These are phyloP conservation scores for Microplitis deprimator DNA, from an alignment of 2,888 invertebrate genomes.

Conservation along the genomic window DNA sequence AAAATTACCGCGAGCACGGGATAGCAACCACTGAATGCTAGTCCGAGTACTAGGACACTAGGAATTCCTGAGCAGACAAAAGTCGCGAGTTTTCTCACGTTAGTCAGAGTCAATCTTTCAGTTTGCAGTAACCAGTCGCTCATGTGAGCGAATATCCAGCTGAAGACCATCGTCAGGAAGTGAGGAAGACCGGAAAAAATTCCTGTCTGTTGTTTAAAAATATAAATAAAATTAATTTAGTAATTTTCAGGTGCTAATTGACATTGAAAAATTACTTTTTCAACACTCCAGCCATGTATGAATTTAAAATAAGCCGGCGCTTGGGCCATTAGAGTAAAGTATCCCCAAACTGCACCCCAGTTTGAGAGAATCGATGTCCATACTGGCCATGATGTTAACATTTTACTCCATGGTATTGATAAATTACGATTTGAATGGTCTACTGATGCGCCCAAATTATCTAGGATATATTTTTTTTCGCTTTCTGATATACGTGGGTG, in stretches of 20 bases:
- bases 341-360: slow-evolving; percentile 79
- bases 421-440: slow-evolving; percentile 38
- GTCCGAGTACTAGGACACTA: slow-evolving; percentile 75
- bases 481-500: slow-evolving; percentile 78
- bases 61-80: slow-evolving; percentile 76
- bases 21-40: slow-evolving; percentile 78
- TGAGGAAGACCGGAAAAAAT: slow-evolving; percentile 77
- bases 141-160: slow-evolving; percentile 74
- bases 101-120: slow-evolving; percentile 75
- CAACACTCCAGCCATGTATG: slow-evolving; percentile 79
- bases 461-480: slow-evolving; percentile 76
- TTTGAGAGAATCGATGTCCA: slow-evolving; percentile 78
- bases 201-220: slow-evolving; percentile 72
- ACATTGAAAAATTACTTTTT: slow-evolving; percentile 72
- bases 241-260: not conserved
- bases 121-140: slow-evolving; percentile 76
- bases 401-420: slow-evolving; percentile 76
- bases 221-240: not conserved
- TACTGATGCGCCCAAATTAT: slow-evolving; percentile 72
- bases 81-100: slow-evolving; percentile 78
- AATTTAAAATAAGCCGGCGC: slow-evolving; percentile 80
- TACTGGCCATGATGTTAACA: slow-evolving; percentile 74
- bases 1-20: slow-evolving; percentile 75
- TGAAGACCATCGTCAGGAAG: slow-evolving; percentile 75
- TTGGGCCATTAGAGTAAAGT: slow-evolving; percentile 80